Conservation (phyloP, 2,113 vertebrate species). For the Tympanuchus pallidicinctus region DNA sequence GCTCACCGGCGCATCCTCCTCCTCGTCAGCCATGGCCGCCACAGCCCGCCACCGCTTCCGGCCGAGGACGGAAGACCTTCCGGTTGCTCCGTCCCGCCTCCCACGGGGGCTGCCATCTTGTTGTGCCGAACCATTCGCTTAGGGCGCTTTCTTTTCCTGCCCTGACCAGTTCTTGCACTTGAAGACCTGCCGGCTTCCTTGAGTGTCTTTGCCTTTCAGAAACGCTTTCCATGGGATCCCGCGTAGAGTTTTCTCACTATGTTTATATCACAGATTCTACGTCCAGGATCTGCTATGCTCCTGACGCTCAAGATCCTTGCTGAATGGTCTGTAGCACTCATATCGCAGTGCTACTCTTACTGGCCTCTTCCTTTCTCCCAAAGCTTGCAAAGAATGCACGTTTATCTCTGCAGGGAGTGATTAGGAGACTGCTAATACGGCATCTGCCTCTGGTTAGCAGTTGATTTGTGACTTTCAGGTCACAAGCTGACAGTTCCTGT, state of each 20-base stretch:
- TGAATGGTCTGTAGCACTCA: no score
- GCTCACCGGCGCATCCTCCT: conserved; percentile 78
- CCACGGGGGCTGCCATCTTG: background rate
- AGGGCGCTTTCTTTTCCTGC: no score
- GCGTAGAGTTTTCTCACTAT: background rate
- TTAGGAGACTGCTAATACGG: background rate
- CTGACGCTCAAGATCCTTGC: background rate
- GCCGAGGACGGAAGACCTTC: background rate
- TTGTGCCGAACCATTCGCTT: background rate
- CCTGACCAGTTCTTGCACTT: background rate
- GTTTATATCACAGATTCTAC: background rate
- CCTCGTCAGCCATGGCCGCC: conserved; percentile 76
- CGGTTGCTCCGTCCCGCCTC: background rate
- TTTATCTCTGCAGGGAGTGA: background rate
- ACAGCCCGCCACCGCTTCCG: rapidly evolving
- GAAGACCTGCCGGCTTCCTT: background rate
- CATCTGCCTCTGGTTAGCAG: background rate
- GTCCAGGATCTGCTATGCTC: background rate
- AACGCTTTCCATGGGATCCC: background rate
- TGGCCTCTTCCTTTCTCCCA: background rate
- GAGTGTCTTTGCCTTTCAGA: background rate
- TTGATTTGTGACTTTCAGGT: background rate
- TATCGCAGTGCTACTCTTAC: background rate
- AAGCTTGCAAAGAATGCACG: background rate
- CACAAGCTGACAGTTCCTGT: background rate